Conservation (phyloP, 2,113 vertebrate species). For the Platycercus adscitus region DNA sequence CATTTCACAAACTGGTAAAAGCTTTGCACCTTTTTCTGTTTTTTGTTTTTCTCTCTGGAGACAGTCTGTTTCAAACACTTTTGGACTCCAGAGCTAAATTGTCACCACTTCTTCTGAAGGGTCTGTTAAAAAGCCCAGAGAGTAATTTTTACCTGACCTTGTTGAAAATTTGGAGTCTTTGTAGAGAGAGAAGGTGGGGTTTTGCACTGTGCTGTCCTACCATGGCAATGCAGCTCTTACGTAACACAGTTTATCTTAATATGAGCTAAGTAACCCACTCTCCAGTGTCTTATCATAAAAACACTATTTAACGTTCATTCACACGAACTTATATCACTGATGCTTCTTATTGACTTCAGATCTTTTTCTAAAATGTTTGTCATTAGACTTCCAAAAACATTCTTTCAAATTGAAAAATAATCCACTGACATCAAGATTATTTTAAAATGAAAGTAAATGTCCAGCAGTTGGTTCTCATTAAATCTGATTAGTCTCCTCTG, state of each 20-base stretch:
- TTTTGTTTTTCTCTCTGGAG: background rate
- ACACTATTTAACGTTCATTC: background rate
- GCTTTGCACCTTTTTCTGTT: background rate
- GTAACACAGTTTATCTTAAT: background rate
- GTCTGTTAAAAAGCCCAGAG: background rate
- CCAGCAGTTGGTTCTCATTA: background rate
- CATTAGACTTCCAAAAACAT: background rate
- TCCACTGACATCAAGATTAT: background rate
- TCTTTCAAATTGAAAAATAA: slow-evolving; percentile 15
- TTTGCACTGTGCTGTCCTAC: background rate
- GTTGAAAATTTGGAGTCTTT: background rate
- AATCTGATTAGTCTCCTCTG: slow-evolving; percentile 9
- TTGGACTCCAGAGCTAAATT: background rate
- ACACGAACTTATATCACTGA: background rate
- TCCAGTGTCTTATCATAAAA: background rate
- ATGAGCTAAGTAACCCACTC: background rate
- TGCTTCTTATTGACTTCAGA: background rate
- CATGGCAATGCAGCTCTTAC: background rate
- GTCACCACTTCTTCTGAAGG: background rate
- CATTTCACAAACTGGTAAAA: background rate
- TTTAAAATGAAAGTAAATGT: background rate
- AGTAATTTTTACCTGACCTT: background rate
- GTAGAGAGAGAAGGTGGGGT: background rate
- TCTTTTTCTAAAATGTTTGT: background rate
- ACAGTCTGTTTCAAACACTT: background rate